Evolutionary conservation across 2,888 invertebrate genomes (phyloP).

Genomic region (Aphelenchoides bicaudatus): DNA sequence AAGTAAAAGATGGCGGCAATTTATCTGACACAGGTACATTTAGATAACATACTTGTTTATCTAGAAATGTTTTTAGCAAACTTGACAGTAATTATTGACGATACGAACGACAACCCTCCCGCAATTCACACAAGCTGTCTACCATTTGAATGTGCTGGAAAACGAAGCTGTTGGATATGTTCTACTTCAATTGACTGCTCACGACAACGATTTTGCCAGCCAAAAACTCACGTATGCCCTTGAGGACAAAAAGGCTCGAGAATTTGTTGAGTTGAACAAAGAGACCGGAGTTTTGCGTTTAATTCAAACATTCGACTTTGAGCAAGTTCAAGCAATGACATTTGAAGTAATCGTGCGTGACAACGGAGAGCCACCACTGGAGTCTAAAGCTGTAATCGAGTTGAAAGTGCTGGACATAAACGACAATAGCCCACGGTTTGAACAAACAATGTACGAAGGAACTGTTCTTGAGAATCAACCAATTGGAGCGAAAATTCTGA

Average conservation of each 20-base stretch:
- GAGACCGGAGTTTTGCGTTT: slow-evolving; percentile 76
- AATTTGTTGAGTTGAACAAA: slow-evolving; percentile 72
- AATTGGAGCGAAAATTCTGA: slow-evolving; percentile 43
- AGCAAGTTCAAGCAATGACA: slow-evolving; percentile 74
- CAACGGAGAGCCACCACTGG: slow-evolving; percentile 68
- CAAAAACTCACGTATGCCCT: slow-evolving; percentile 17
- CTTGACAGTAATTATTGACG: slow-evolving; percentile 30
- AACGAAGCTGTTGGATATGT: slow-evolving; percentile 40
- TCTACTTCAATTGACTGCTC: slow-evolving; percentile 40
- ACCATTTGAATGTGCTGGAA: slow-evolving; percentile 39
- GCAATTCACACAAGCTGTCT: slow-evolving; percentile 44
- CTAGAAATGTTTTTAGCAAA: slow-evolving; percentile 30
- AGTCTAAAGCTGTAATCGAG: slow-evolving; percentile 37
- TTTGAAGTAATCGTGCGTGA: slow-evolving; percentile 77
- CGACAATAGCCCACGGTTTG: slow-evolving; percentile 50
- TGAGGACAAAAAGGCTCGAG: neutral
- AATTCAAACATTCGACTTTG: slow-evolving; percentile 66
- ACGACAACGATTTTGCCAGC: slow-evolving; percentile 67
- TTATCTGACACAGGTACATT: slow-evolving; percentile 28
- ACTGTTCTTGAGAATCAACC: slow-evolving; percentile 43
- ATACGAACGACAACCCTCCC: slow-evolving; percentile 62
- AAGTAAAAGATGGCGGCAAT: slow-evolving; percentile 69
- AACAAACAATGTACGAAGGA: slow-evolving; percentile 38
- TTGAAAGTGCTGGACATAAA: slow-evolving; percentile 53
- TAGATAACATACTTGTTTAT: slow-evolving; percentile 3